Percentiles rank a stretch among this genome's conserved stretches.
These are phyloP conservation scores for Halocaridina rubra DNA, from an alignment of 2,888 invertebrate genomes.

Conservation along the genomic window DNA sequence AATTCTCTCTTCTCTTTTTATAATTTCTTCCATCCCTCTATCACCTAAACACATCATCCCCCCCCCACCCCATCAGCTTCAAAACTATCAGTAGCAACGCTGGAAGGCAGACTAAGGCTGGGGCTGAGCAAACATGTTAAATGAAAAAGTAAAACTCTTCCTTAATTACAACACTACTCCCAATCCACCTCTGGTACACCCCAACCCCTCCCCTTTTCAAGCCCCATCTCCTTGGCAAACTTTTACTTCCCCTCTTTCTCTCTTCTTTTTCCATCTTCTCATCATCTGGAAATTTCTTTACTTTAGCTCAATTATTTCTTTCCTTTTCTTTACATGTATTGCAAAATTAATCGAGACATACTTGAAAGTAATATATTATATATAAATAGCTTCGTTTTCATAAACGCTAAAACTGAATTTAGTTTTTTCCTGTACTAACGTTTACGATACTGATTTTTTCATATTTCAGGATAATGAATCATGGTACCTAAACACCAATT, in stretches of 20 bases:
- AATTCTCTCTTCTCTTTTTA: not conserved
- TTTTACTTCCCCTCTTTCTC: not conserved
- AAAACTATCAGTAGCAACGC: not conserved
- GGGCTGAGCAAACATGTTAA: slow-evolving; percentile 44
- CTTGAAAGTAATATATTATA: too few species aligned
- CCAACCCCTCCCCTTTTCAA: not conserved
- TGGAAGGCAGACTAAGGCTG: slow-evolving; percentile 4
- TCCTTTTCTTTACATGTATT: too few species aligned
- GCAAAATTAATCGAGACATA: too few species aligned
- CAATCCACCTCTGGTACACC: not conserved
- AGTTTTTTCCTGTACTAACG: too few species aligned
- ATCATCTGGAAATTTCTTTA: not conserved
- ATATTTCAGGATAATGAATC: too few species aligned
- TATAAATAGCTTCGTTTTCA: too few species aligned
- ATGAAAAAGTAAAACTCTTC: slow-evolving; percentile 51
- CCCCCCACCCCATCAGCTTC: not conserved
- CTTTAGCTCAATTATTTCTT: not conserved
- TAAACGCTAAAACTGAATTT: too few species aligned
- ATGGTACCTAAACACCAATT: too few species aligned
- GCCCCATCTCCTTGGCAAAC: not conserved
- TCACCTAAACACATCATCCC: not conserved
- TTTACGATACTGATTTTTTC: too few species aligned
- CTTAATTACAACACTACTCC: slow-evolving; percentile 48
- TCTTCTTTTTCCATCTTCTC: not conserved
- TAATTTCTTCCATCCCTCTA: not conserved